Evolutionary conservation across 1,140 invertebrate species (phyloP), one percentile per base, ranked within the genome.

Genomic region (Euwallacea fornicatus): DNA sequence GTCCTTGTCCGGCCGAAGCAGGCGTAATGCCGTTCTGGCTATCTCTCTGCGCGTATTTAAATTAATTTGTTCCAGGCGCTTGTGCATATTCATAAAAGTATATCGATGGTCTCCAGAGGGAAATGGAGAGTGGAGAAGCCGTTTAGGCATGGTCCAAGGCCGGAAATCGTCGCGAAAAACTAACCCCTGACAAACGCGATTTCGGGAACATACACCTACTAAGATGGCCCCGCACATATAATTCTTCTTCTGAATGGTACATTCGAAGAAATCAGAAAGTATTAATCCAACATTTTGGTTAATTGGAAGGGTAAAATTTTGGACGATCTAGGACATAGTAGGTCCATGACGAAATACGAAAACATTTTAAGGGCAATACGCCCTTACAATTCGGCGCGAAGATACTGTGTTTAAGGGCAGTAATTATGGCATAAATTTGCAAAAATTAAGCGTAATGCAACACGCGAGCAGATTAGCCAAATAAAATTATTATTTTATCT

Each of bases 61-160:
- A 75, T 75, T 75, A 75, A 75, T 75, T 72, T 68, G 65, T 66
- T 66, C 46, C 59, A 63, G 60, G 65, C 53, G 63, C 71, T 64
- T 65, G 68, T 76, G 72, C 75, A 76, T 75, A 76, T 75, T 76
- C 74, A 75, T 75, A 75, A 74, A 78, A 78, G 71, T 73, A 75
- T 75, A 75, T 76, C 72, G 66, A 75, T 73, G 65, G 33, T 73
- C 71, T 53, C 65, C 53, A 47, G 71, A 64, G 69, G 56, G 56
- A 50, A 58, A 33, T 21, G 43, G 66, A 63, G 59, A 53, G 13
- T 44, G 42, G 58, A 33, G 21, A 33, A 33, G 21, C 21, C 21
- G 21, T 33, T 33, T 33, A 33, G 21, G 21, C 21, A 33, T 33
- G 21, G 4, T 33, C 21, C 21, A 33, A 33, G 21, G 21, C 21